Evolutionary conservation across 2,888 invertebrate species (phyloP).

Genomic region (Zaprionus lineosus): DNA sequence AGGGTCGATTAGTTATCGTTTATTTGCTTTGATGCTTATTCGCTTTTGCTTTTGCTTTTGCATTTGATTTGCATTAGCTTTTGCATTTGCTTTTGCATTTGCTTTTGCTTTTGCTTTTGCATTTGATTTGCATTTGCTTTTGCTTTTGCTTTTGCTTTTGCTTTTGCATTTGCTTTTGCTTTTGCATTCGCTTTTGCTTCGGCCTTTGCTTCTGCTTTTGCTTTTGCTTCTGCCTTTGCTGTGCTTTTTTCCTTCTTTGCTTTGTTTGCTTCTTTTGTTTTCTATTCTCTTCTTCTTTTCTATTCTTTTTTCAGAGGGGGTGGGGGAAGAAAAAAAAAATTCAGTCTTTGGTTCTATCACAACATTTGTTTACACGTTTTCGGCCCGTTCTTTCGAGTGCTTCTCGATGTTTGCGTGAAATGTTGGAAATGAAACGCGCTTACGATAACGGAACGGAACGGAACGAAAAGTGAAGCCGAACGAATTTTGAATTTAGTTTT

Average conservation of each 20-base stretch:
- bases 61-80: too few species aligned
- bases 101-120: too few species aligned
- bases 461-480: constrained; percentile 66
- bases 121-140: too few species aligned
- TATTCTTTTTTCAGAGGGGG: constrained; percentile 32
- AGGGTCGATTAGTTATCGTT: constrained; percentile 43
- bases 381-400: constrained; percentile 55
- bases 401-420: constrained; percentile 40
- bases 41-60: constrained; percentile 4
- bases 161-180: too few species aligned
- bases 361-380: constrained; percentile 83
- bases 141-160: too few species aligned
- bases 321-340: constrained; percentile 80
- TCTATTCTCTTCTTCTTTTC: constrained; percentile 33
- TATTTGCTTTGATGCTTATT: constrained; percentile 9
- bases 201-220: too few species aligned
- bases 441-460: constrained; percentile 50
- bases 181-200: too few species aligned
- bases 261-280: too few species aligned
- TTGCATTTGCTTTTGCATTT: too few species aligned
- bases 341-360: constrained; percentile 84
- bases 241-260: too few species aligned
- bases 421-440: constrained; percentile 54
- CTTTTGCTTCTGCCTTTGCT: too few species aligned
- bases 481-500: constrained; percentile 68